phyloP scores from a whole-genome alignment of 2,113 vertebrate species.

The Corapipo altera region DNA sequence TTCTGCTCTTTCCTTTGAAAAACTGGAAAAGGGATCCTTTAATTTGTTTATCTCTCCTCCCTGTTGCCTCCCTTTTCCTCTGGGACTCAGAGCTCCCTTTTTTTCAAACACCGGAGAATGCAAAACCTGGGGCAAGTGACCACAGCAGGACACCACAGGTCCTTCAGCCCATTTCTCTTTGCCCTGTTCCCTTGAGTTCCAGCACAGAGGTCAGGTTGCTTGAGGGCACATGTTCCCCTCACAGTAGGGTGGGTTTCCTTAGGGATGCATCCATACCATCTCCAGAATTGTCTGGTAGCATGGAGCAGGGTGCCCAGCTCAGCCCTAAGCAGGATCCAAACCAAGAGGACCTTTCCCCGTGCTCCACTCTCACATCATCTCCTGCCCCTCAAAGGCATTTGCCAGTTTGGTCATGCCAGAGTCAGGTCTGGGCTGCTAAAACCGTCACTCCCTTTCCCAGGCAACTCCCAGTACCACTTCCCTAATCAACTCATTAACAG shows the following conservation, averaged over 20 bases:
- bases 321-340: not conserved
- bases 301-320: not conserved
- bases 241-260: accelerated
- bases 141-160: not conserved
- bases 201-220: not conserved
- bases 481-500: not conserved
- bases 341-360: not conserved
- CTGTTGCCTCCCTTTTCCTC: not conserved
- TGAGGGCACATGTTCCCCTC: accelerated
- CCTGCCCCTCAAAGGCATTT: not conserved
- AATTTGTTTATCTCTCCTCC: not conserved
- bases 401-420: not conserved
- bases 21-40: not conserved
- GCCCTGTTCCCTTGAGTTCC: not conserved
- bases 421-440: not conserved
- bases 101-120: not conserved
- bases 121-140: not conserved
- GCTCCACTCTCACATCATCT: not conserved
- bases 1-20: not conserved
- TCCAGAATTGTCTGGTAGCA: not conserved
- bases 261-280: not conserved
- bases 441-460: not conserved
- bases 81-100: not conserved
- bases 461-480: not conserved
- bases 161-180: not conserved